Conservation (phyloP, 92 coral and sea anemone genomes). For the Porites cylindrica region DNA sequence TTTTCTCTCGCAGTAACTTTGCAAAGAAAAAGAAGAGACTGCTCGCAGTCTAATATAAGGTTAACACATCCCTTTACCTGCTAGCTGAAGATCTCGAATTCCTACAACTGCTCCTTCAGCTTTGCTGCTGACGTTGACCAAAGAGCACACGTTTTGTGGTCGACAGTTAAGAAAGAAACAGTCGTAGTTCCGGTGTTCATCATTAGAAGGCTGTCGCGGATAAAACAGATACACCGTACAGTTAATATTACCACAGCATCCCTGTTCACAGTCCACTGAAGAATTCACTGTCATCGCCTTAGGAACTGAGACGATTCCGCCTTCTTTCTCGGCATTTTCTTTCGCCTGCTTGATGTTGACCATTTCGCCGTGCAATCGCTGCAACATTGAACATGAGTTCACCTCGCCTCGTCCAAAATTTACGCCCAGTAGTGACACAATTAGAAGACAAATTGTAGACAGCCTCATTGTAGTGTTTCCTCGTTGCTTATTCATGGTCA, state of each 20-base stretch:
- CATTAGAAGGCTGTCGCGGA: slow-evolving; percentile 35
- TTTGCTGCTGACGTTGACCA: slow-evolving; percentile 30
- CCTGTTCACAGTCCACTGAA: slow-evolving; percentile 45
- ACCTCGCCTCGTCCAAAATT: not conserved
- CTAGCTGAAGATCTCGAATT: slow-evolving; percentile 26
- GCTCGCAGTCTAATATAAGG: not conserved
- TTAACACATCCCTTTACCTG: slow-evolving; percentile 35
- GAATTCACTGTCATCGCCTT: slow-evolving; percentile 45
- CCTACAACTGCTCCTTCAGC: slow-evolving; percentile 41
- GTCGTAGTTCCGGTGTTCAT: slow-evolving; percentile 35
- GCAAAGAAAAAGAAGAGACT: too few relatives aligned
- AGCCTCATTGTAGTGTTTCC: slow-evolving; percentile 3
- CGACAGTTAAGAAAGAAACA: slow-evolving; percentile 68
- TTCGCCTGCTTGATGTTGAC: slow-evolving; percentile 55
- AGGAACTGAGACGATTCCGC: slow-evolving; percentile 40
- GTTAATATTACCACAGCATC: slow-evolving; percentile 52
- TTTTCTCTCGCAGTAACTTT: too few relatives aligned
- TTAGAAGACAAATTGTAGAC: not conserved
- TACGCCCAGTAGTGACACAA: not conserved
- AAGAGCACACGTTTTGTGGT: slow-evolving; percentile 57
- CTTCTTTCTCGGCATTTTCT: slow-evolving; percentile 22
- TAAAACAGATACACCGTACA: slow-evolving; percentile 74
- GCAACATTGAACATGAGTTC: slow-evolving; percentile 30
- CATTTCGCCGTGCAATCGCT: slow-evolving; percentile 46
- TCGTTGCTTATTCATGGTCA: not conserved